A percentile compares a stretch with the other conserved stretches of the same genome.
Conservation (phyloP, 2,113 vertebrate genomes). For the Callionymus lyra region DNA sequence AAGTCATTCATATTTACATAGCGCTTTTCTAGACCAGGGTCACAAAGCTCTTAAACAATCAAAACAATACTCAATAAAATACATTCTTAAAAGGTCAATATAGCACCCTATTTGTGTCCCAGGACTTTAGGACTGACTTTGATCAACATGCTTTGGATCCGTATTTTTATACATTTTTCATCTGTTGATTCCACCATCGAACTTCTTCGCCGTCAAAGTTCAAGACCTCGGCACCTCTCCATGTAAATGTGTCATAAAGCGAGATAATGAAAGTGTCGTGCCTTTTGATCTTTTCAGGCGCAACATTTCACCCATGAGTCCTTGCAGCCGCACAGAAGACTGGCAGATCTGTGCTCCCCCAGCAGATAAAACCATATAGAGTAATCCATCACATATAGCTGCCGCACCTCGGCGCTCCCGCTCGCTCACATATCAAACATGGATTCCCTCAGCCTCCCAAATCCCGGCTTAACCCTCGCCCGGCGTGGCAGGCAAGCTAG, state of each 20-base stretch:
- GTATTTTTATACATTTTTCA: no score
- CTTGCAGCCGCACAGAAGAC: conserved; percentile 19
- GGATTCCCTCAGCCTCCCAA: conserved; percentile 50
- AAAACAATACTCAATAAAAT: no score
- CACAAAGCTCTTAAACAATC: no score
- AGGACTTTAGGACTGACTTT: no score
- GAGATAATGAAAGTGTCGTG: conserved; percentile 33
- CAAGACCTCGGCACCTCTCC: no score
- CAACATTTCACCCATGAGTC: conserved; percentile 24
- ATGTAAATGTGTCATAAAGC: conserved; percentile 26
- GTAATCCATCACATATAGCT: conserved; percentile 50
- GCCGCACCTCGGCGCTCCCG: conserved; percentile 42
- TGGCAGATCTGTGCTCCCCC: conserved; percentile 18
- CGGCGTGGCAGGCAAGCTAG: conserved; percentile 44
- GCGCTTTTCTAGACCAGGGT: no score
- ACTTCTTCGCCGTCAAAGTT: no score
- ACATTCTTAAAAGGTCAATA: no score
- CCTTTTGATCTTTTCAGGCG: conserved; percentile 32
- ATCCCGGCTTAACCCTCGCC: conserved; percentile 64
- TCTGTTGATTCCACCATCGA: no score
- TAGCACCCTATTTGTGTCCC: no score
- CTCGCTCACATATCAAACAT: conserved; percentile 58
- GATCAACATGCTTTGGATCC: no score
- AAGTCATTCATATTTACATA: no score
- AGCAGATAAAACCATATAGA: conserved; percentile 49